Conservation (phyloP, 2,888 invertebrate genomes). For the Platycnemis pennipes region DNA sequence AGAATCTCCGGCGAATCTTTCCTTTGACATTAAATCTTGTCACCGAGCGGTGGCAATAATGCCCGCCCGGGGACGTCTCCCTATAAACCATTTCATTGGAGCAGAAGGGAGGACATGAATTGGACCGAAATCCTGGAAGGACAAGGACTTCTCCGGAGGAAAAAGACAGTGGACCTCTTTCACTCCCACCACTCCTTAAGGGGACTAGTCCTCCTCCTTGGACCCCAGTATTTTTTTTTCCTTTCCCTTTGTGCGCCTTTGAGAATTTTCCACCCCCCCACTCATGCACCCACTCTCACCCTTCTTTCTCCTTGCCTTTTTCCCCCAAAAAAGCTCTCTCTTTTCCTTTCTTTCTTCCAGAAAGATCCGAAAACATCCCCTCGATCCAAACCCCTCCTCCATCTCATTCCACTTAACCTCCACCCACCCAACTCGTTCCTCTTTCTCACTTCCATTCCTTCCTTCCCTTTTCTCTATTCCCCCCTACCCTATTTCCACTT, state of each 20-base stretch:
- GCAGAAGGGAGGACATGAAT: conserved; percentile 58
- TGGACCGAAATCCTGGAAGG: conserved; percentile 50
- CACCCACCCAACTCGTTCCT: not conserved
- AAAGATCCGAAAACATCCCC: not conserved
- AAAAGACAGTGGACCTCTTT: not conserved
- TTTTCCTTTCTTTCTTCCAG: not conserved
- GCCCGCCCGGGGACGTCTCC: conserved; percentile 37
- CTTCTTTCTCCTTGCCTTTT: not conserved
- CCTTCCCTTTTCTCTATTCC: not conserved
- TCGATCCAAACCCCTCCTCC: not conserved
- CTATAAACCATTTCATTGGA: conserved; percentile 65
- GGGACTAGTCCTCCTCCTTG: not conserved
- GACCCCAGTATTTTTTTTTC: not conserved
- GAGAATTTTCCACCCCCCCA: not conserved
- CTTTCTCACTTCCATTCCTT: not conserved
- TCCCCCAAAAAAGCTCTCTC: not conserved
- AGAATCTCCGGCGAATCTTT: conserved; percentile 40
- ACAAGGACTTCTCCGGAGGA: conserved; percentile 32
- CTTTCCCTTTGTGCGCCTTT: not conserved
- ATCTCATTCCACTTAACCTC: conserved; percentile 30
- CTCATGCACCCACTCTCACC: not conserved
- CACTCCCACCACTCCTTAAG: not conserved
- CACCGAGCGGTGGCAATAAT: conserved; percentile 44
- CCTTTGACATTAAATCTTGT: conserved; percentile 63
- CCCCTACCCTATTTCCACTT: not conserved